Base-by-base conservation (phyloP, 1,140 invertebrate species). In the Calliphora vicina region DNA sequence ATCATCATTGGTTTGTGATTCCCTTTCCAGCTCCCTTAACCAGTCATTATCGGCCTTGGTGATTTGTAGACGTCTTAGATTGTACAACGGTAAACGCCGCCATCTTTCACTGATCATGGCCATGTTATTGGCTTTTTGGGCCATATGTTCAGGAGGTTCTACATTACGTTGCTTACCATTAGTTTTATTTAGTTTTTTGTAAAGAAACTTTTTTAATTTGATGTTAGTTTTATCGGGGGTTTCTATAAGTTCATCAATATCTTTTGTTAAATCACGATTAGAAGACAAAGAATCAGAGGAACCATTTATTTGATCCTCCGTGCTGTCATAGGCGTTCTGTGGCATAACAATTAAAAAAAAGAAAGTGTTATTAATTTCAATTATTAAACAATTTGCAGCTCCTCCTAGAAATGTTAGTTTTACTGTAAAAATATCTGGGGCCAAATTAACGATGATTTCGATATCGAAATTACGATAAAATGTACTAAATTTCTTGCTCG, bases 41-140 rank as follows among this genome's bases (percentile, higher is more conserved):
- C 74, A 78, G 20, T 67, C 61, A 45, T 43, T 78, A 13, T 78
- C 74, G 20, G 61, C n/a, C 9, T 78, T 78, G 8, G 20, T 23
- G 17, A 78, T 43, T 43, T 43, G 74, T 25, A 78, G n/a, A 4
- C 42, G 88, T 25, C 4, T 86, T 85, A 72, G 84, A 83, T 20
- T 87, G 86, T 85, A 88, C 27, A 82, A 45, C 23, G 82, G 82
- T 50, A 74, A 67, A 50, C 42, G 86, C 10, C 86, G 85, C 87
- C 87, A 88, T 84, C 87, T 88, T 17, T 88, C 20, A 84, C 87
- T 29, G 83, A 83, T 84, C 84, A 71, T 17, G 72, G 15, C 82
- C 85, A 84, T 86, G 86, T 67, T 84, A 82, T 20, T 76, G 27
- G 5, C 12, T n/a, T 35, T 76, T 35, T 76, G 73, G 6, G 23